These are phyloP conservation scores for Sycobia sp. DNA, from an alignment of 1,140 invertebrate species.

Conservation along the genomic window DNA sequence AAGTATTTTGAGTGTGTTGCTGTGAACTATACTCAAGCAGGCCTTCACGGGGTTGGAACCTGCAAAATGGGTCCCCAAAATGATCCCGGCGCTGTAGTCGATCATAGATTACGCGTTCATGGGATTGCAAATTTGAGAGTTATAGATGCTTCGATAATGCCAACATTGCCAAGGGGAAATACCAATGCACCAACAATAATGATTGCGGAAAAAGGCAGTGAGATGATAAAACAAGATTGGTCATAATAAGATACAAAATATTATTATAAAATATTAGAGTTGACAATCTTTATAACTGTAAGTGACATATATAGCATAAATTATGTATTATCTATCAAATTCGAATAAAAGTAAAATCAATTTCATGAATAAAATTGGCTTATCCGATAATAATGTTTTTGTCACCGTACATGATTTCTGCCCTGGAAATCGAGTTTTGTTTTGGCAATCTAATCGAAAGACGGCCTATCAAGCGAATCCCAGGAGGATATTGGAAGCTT, in stretches of 20 bases:
- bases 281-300: too few species aligned
- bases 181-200: constrained; percentile 66
- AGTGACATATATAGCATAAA: too few species aligned
- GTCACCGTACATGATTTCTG: too few species aligned
- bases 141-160: constrained; percentile 59
- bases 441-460: too few species aligned
- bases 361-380: too few species aligned
- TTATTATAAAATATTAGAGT: too few species aligned
- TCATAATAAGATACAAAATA: too few species aligned
- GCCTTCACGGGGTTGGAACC: constrained; percentile 64
- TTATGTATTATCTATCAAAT: too few species aligned
- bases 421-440: too few species aligned
- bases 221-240: constrained; percentile 28
- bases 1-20: constrained; percentile 25
- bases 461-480: not conserved
- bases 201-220: constrained; percentile 64
- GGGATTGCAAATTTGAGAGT: constrained; percentile 52
- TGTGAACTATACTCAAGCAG: not conserved
- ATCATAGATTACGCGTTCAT: constrained; percentile 52
- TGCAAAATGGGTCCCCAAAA: constrained; percentile 67
- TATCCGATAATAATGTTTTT: too few species aligned
- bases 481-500: not conserved
- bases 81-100: constrained; percentile 53
- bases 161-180: constrained; percentile 57
- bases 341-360: too few species aligned